Evolutionary conservation across 2,113 vertebrate genomes (phyloP), one percentile per base, ranked within the genome.

Genomic region (Burhinus oedicnemus): DNA sequence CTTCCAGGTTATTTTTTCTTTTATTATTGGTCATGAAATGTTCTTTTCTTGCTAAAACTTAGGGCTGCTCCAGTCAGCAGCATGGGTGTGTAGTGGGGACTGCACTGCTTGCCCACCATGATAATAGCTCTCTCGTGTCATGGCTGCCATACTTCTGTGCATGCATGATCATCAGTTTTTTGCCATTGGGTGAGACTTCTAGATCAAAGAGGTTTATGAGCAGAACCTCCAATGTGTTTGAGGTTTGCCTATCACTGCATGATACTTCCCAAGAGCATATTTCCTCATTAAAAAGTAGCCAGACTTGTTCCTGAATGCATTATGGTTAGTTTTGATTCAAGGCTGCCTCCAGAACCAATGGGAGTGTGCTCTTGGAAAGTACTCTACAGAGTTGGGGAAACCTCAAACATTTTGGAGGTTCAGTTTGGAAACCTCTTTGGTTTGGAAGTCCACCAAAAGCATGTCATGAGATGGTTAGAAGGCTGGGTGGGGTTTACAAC

Each of bases 331-430:
- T 96, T 95, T 87, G 94, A 89, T 68, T 76, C 27, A 47, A 74
- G 96, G 79, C 95, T 93, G 96, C 91, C 95, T 95, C 86, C 93
- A 93, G 96, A 95, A 93, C 93, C 97, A 89, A 76, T 96, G 97
- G 97, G 97, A 97, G 96, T 97, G 83, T 97, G 94, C 97, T 97
- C 90, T 96, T 97, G 97, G 97, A 97, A 96, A 97, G 86, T 54
- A 78, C 93, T 96, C 23, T 2, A 19, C 96, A 71, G 96, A 90
- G 94, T 97, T 97, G 96, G 96, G 96, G 93, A 98, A 98, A 98
- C 97, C 97, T 98, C 97, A 98, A 83, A 97, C 94, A 89, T 97
- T 97, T 96, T 96, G 93, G 94, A 97, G 97, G 96, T 97, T 98
- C 97, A 38, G 90, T 58, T 34, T 97, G 95, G 96, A 98, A 97